Evolutionary conservation across 2,797 vertebrate species (phyloP), one percentile per base, ranked within the genome.

Genomic region (Onychomys arenicola): DNA sequence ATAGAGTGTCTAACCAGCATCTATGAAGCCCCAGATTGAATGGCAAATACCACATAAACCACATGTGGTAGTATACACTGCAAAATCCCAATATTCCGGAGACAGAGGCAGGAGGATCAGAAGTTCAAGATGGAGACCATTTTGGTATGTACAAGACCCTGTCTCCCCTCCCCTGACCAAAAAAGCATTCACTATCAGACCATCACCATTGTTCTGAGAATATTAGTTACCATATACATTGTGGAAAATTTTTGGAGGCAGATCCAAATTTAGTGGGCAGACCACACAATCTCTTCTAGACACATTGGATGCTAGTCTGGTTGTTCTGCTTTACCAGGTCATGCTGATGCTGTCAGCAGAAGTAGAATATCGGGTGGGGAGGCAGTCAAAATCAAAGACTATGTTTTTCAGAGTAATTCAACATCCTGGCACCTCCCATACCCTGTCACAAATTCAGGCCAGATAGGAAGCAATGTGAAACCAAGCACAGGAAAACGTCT

Each of bases 351-450:
- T 59, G 83, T 63, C 37, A 19, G 69, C 11, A 81, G 59, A 94
- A 84, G 25, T 52, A 83, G 37, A 75, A 43, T 86, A 67, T 59
- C 59, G 49, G 34, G 17, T 55, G 65, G 40, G 52, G 11, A 4
- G 37, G 49, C 49, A 52, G 29, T 46, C 76, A 46, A 86, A 96
- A 73, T 59, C 49, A 63, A 89, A 67, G 21, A 55, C 4, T 2
- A 11, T 4, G 11, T 67, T 34, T 89, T 92, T 92, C 57, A 71
- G 34, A 93, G 25, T 59, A n/a, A 83, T 95, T 89, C 80, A 71
- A 91, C 82, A 27, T 90, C 37, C 80, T 65, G 4, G 12, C n/a
- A 49, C 14, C 27, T 2, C 7, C 1, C 8, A n/a, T 6, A 29
- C 40, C 49, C 27, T 52, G 17, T 0, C 40, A 63, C 52, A 63